phyloP scores from a whole-genome alignment of 2,888 invertebrate genomes.

The Machimus atricapillus region DNA sequence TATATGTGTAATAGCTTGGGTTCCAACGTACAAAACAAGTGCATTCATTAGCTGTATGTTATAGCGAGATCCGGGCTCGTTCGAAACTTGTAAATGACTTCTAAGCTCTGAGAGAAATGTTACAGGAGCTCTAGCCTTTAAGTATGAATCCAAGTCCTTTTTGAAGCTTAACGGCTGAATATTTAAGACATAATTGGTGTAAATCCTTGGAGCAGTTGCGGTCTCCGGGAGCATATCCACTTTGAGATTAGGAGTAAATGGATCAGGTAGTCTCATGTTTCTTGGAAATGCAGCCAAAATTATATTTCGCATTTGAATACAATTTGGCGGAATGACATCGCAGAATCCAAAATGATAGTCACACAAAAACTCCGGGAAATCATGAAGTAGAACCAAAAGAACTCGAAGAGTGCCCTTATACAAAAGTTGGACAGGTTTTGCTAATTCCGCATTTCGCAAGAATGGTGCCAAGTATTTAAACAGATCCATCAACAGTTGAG shows the following conservation, averaged over 20 bases:
- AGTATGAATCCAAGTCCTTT: conserved; percentile 95
- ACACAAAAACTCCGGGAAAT: conserved; percentile 98
- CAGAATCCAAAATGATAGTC: conserved; percentile 99
- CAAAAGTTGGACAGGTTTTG: conserved; percentile 89
- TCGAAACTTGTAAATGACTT: conserved; percentile 86
- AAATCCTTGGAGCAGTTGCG: conserved; percentile 84
- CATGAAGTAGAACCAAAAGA: conserved; percentile 92
- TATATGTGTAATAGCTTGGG: conserved; percentile 92
- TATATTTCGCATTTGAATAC: conserved; percentile 98
- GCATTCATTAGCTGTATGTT: conserved; percentile 97
- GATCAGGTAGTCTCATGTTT: conserved; percentile 98
- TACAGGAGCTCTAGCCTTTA: conserved; percentile 92
- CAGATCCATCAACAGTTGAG: conserved; percentile 92
- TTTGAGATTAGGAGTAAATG: conserved; percentile 96
- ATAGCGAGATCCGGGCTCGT: conserved; percentile 90
- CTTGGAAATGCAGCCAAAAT: conserved; percentile 97
- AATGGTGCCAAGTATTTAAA: conserved; percentile 98
- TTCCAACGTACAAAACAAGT: conserved; percentile 95
- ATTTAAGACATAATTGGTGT: conserved; percentile 84
- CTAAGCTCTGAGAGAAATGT: conserved; percentile 93
- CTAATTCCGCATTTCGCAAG: conserved; percentile 94
- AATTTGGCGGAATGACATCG: conserved; percentile 98
- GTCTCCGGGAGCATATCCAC: conserved; percentile 90
- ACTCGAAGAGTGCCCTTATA: conserved; percentile 97
- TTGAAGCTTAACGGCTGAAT: conserved; percentile 90